phyloP scores from a whole-genome alignment of 2,797 vertebrate genomes.

The Momotus momota region DNA sequence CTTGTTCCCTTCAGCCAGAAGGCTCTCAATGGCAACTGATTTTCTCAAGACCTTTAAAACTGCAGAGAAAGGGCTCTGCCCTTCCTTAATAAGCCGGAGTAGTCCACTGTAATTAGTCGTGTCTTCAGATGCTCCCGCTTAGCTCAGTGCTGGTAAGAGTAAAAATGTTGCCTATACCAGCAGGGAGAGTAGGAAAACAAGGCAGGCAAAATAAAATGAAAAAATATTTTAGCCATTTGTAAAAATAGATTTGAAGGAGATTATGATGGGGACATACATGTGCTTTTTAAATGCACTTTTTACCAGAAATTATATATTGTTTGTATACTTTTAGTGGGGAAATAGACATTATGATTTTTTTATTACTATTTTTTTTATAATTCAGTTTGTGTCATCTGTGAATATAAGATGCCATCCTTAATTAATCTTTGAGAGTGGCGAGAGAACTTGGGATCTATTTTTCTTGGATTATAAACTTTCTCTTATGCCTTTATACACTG shows the following conservation, averaged over 20 bases:
- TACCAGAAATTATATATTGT: neutral
- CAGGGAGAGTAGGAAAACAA: neutral
- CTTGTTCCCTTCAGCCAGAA: neutral
- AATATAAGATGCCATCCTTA: neutral
- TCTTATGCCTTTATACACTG: neutral
- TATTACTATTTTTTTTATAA: neutral
- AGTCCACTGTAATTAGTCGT: neutral
- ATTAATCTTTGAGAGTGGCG: neutral
- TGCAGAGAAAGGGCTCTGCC: neutral
- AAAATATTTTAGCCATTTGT: neutral
- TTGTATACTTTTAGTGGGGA: neutral
- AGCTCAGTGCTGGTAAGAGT: neutral
- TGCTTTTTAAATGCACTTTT: neutral
- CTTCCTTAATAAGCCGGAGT: neutral
- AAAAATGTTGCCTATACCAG: neutral
- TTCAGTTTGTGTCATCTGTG: neutral
- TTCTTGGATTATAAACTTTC: neutral
- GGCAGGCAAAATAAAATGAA: neutral
- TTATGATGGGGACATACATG: neutral
- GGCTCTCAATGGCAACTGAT: neutral
- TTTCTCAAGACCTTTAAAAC: neutral
- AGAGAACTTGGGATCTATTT: neutral
- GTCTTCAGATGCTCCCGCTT: neutral
- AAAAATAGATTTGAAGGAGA: neutral
- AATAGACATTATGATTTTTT: neutral